Base-by-base conservation (phyloP, 2,113 vertebrate genomes). In the Ia io region DNA sequence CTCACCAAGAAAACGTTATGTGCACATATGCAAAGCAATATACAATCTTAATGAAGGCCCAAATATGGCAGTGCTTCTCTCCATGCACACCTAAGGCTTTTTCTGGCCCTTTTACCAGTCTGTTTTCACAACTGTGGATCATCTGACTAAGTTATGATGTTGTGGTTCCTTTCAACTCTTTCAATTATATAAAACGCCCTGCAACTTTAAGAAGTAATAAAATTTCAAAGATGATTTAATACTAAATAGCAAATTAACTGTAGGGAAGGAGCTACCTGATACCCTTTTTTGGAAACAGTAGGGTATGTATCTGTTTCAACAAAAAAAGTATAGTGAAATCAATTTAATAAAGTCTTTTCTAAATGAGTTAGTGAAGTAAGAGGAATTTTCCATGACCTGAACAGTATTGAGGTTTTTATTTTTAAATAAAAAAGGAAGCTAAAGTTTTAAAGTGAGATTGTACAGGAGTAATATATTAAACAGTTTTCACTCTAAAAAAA, bases 1-100 rank as follows among this genome's bases (percentile, higher is more conserved):
- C 90, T 97, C 71, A 97, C 93, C 95, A 97, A 96, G 90, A 86
- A 94, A 86, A 95, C 93, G 96, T 53, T 87, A 88, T 74, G 59
- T 92, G 84, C 12, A 4, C 74, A 74, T 70, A 59, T 76, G 77
- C 77, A 85, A 95, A 92, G 53, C 42, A 53, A 59, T 76, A 49
- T 20, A 23, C 90, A 95, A 93, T 83, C 96, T 96, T 95, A 73
- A 84, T 18, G 93, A 97, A 91, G 94, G 95, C 92, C 79, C 93
- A 96, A 93, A 93, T 71, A 91, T 16, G 91, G 70, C 63, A 90
- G 59, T 84, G 92, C 92, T 95, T 97, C 90, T 93, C 97, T 90
- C 56, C 70, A 40, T 16, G 76, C 56, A 93, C 70, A 86, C 92
- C 14, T 20, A 6, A 92, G 67, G 49, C 0, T 0, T 84, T 82